Evolutionary conservation across 2,888 invertebrate genomes (phyloP).

Genomic region (Lymantria dispar): DNA sequence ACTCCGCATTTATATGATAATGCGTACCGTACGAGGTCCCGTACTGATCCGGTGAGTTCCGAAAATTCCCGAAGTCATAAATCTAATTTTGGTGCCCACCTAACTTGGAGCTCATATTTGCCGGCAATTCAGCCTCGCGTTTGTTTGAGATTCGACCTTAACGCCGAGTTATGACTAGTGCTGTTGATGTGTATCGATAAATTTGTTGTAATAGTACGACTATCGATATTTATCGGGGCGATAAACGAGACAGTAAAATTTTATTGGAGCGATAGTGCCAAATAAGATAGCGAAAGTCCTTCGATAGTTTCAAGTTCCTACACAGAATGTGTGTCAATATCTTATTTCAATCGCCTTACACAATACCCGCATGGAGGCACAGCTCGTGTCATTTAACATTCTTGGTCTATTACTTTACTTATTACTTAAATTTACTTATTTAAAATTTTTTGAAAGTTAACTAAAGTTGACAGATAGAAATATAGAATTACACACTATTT

Average conservation of each 20-base stretch:
- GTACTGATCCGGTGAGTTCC: conserved; percentile 74
- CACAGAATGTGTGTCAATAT: conserved; percentile 19
- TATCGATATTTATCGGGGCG: conserved; percentile 28
- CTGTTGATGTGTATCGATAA: conserved; percentile 34
- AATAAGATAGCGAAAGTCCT: conserved; percentile 27
- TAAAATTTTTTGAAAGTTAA: too few relatives aligned
- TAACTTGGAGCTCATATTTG: conserved; percentile 57
- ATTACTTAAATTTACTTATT: too few relatives aligned
- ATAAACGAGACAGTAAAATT: conserved; percentile 29
- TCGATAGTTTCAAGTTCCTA: conserved; percentile 26
- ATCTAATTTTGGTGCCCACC: conserved; percentile 73
- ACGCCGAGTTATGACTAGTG: conserved; percentile 45
- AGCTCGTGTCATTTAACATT: too few relatives aligned
- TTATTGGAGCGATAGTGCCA: conserved; percentile 27
- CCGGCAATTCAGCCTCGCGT: conserved; percentile 42
- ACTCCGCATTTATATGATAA: conserved; percentile 68
- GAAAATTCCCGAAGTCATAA: conserved; percentile 75
- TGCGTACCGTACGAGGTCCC: conserved; percentile 54
- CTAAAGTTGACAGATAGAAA: too few relatives aligned
- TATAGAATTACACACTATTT: too few relatives aligned
- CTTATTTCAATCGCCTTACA: neutral
- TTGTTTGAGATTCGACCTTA: conserved; percentile 52
- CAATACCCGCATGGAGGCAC: too few relatives aligned
- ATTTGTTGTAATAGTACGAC: conserved; percentile 23
- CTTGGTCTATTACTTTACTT: too few relatives aligned